Conservation (phyloP, 2,113 vertebrate genomes). For the Aythya baeri region DNA sequence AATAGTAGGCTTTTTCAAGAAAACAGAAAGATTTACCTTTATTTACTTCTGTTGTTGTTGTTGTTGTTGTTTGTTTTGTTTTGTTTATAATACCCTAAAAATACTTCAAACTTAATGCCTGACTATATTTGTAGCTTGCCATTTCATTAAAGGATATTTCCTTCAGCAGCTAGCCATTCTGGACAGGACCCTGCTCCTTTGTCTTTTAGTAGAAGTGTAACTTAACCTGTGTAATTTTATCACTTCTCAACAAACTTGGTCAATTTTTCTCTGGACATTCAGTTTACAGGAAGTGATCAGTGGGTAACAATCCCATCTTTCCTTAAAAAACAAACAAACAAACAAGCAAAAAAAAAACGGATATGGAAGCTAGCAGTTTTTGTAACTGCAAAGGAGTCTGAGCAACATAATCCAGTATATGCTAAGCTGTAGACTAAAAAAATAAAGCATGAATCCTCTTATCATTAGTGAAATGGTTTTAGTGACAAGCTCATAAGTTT, state of each 20-base stretch:
- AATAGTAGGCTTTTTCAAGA: background rate
- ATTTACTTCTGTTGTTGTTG: background rate
- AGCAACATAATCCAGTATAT: background rate
- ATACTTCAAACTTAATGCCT: rapidly evolving
- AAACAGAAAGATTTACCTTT: background rate
- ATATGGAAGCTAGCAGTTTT: background rate
- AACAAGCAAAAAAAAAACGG: background rate
- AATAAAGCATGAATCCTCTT: background rate
- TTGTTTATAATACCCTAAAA: background rate
- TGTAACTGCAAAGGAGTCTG: background rate
- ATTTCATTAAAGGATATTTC: background rate
- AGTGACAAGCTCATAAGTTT: background rate
- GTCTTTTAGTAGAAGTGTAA: background rate
- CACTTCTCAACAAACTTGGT: background rate
- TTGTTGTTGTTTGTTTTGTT: no score
- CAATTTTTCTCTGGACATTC: background rate
- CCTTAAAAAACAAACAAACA: background rate
- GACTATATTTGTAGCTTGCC: background rate
- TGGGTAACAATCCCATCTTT: background rate
- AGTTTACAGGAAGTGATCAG: background rate
- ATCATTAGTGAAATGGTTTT: background rate
- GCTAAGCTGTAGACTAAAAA: background rate
- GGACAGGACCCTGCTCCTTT: background rate
- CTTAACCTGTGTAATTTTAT: background rate
- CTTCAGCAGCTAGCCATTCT: background rate